Base-by-base conservation (phyloP, 1,140 invertebrate genomes). In the Nephila pilipes region DNA sequence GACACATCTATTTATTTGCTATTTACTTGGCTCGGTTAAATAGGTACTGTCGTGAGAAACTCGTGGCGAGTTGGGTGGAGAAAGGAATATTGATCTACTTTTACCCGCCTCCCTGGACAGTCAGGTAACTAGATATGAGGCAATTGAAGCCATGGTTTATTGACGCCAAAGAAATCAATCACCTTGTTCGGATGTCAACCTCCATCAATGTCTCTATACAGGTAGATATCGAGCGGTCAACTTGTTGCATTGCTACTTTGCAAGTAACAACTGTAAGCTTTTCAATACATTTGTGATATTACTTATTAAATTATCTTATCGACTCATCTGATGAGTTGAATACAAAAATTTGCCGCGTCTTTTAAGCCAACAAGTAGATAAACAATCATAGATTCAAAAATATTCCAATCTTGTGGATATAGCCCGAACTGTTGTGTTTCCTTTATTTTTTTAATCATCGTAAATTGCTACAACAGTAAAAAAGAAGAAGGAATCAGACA, bases 1-100 rank as follows among this genome's bases (percentile, higher is more conserved):
- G 69, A 79, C 69, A 79, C 25, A 83, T 83, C 46, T 57, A 83
- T 83, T 87, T 87, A 87, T 87, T 87, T 63, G 32, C n/a, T 87
- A 36, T 63, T 58, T 63, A 22, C 32, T 20, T 14, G 8, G 32
- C 63, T 38, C 32, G 12, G 54, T 32, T 85, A 58, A 85, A 85
- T 32, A 58, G 55, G 32, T 32, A 20, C 20, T 87, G 85, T 36
- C 85, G 85, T 87, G 85, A 87, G 20, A 87, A 85, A 63, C 85
- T 25, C 57, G 22, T 25, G 18, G 80, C 12, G n/a, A 25, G 38
- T 46, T 46, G 80, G 38, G 80, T 46, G 54, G 85, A 87, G 58
- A 87, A 58, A 60, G 57, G 83, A 58, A 87, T 60, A 87, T 87
- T 63, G 85, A 87, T 87, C 85, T 25, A 46, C 38, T 83, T 55